Base-by-base conservation (phyloP, 2,888 invertebrate species). In the Kuschelorhynchus macadamiae region DNA sequence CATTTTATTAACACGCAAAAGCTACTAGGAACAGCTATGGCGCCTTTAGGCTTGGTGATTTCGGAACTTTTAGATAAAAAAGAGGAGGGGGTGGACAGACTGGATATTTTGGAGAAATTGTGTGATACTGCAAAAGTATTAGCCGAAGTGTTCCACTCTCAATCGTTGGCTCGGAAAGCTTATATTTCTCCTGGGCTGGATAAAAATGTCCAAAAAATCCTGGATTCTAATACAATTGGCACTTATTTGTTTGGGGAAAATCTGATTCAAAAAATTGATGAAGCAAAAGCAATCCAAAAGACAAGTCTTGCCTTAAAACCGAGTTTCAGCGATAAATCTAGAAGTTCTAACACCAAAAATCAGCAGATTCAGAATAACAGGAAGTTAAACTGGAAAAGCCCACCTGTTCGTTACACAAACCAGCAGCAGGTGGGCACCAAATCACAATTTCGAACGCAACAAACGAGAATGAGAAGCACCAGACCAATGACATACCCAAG, bases 171-270 rank as follows among this genome's bases (percentile, higher is more conserved):
- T 25, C 25, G 25, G 7, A 25, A 25, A 25, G 25, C 25, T 5
- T 25, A 5, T 7, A 46, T 46, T 46, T 46, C 46, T 20, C 46
- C 46, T 20, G 46, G 46, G 20, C 46, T 46, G 14, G 46, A 46
- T 46, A 46, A 46, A 46, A 46, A 46, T 46, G 16, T 46, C 14
- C 46, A 46, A 46, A 46, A 46, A 20, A 20, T 46, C 46, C 20
- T 46, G n/a, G 46, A 46, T 12, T 46, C 46, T 18, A 46, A 46
- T 16, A 46, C 3, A 46, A 46, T 46, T 46, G 46, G 46, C 46
- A 12, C 46, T 16, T 16, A 46, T 17, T 46, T 46, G 18, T 46
- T 46, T 25, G 25, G 25, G 7, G 25, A 25, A 25, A 25, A 25
- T 25, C 25, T 25, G 3, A 25, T 7, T 25, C 25, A 25, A 25